Evolutionary conservation across 2,888 invertebrate species (phyloP).

Genomic region (Alviniconcha strummeri): DNA sequence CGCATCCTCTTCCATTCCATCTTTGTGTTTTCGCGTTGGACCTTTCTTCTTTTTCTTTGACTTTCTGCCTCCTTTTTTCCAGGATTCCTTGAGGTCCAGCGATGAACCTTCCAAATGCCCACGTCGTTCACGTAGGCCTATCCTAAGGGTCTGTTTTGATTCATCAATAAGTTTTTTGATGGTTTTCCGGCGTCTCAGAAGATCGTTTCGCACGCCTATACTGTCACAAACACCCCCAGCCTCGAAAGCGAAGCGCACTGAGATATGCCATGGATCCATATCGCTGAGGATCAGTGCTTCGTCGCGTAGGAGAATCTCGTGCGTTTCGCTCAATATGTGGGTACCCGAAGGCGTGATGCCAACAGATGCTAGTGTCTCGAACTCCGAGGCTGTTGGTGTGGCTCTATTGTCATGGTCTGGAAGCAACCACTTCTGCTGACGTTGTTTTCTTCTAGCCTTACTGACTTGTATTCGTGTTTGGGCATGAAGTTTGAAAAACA

Average conservation of each 20-base stretch:
- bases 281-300: conserved; percentile 1
- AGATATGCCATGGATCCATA: conserved; percentile 25
- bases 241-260: conserved; percentile 15
- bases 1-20: too few species aligned
- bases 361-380: neutral
- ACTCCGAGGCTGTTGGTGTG: too few species aligned
- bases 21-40: too few species aligned
- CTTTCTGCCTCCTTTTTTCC: too few species aligned
- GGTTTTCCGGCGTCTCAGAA: conserved; percentile 10
- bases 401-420: too few species aligned
- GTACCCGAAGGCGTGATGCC: conserved; percentile 18
- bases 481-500: too few species aligned
- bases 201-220: conserved; percentile 14
- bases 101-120: too few species aligned
- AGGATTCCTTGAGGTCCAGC: too few species aligned
- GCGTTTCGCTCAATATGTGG: conserved; percentile 17
- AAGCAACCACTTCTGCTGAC: too few species aligned
- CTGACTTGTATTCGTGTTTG: too few species aligned
- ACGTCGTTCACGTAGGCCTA: too few species aligned
- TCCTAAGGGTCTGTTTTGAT: neutral
- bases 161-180: neutral
- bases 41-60: too few species aligned
- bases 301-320: neutral
- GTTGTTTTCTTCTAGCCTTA: neutral
- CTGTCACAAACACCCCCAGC: conserved; percentile 31